Base-by-base conservation (phyloP, 2,113 vertebrate species). In the Nyctibius bracteatus region DNA sequence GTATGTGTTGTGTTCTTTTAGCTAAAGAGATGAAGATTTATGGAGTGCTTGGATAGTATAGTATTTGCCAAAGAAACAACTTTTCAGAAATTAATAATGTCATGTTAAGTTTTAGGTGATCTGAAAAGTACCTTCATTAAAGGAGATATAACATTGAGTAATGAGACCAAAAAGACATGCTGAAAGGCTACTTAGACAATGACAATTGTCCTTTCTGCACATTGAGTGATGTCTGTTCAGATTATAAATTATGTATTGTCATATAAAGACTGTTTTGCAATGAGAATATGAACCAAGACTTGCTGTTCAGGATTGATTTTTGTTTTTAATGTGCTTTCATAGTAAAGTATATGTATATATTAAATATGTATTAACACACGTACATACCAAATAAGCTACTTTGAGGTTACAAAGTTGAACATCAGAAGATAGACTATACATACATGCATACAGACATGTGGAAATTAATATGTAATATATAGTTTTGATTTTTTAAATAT, bases 301-400 rank as follows among this genome's bases (percentile, higher is more conserved):
- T 94, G 37, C 12, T 30, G 13, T 20, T 78, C 17, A 31, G 28
- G 8, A 46, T 65, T 20, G 9, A 1, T 9, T 19, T 30, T 57
- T 30, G 17, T 9, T 41, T 90, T 52, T 46, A 37, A 46, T 21
- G 8, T 54, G 3, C 39, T 75, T 88, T 86, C 12, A 33, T n/a
- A 43, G 4, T 47, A 55, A 66, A 81, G 63, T 51, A 58, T 28
- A 6, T 17, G 5, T 27, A 24, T 33, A 39, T 35, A 33, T 65
- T 14, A 86, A 52, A 70, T 52, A 14, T 28, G 18, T 68, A 58
- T 63, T 74, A 54, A 55, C 1, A 1, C 1, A 0, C 31, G 4
- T 37, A 14, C 33, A 12, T 46, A 35, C 27, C 10, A 75, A 55
- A 33, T n/a, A 67, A 59, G 6, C 23, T 85, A 28, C 14, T 77